These are phyloP conservation scores for Sebastolobus alascanus DNA, from an alignment of 2,797 vertebrate genomes.

Conservation along the genomic window DNA sequence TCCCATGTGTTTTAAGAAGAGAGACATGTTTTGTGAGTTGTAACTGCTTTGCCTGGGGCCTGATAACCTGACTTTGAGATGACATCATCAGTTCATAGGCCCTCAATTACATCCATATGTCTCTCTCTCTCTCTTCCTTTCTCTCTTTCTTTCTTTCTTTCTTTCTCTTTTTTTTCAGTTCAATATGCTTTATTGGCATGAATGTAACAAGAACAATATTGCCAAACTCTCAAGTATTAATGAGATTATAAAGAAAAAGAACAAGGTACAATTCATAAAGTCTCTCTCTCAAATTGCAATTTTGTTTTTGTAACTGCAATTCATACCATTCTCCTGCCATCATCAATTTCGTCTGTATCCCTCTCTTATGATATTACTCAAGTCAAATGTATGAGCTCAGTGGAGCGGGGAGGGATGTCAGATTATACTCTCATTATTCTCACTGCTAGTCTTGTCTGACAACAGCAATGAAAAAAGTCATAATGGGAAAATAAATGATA, in stretches of 20 bases:
- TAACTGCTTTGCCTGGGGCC: constrained; percentile 76
- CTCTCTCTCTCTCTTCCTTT: constrained; percentile 27
- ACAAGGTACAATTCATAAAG: not conserved
- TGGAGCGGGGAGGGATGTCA: constrained; percentile 29
- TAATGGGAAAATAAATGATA: constrained; percentile 29
- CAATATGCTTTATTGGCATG: not conserved
- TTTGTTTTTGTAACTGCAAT: constrained; percentile 3
- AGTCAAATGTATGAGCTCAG: constrained; percentile 34
- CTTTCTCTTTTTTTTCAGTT: not conserved
- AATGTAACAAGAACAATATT: not conserved
- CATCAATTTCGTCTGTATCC: not conserved
- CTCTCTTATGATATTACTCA: constrained; percentile 26
- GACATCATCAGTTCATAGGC: constrained; percentile 81
- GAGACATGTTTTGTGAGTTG: constrained; percentile 76
- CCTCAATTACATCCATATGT: constrained; percentile 86
- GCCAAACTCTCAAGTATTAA: not conserved
- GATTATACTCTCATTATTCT: constrained; percentile 42
- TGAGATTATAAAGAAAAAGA: constrained; percentile 3
- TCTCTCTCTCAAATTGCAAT: constrained; percentile 1
- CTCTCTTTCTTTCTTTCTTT: constrained; percentile 27
- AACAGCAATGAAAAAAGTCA: constrained; percentile 44
- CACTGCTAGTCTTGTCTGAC: constrained; percentile 22
- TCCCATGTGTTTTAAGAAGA: constrained; percentile 58
- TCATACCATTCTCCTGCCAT: constrained; percentile 1
- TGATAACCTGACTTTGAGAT: constrained; percentile 86